Conservation (phyloP, 2,888 invertebrate genomes). For the Agriopis aurantiaria region DNA sequence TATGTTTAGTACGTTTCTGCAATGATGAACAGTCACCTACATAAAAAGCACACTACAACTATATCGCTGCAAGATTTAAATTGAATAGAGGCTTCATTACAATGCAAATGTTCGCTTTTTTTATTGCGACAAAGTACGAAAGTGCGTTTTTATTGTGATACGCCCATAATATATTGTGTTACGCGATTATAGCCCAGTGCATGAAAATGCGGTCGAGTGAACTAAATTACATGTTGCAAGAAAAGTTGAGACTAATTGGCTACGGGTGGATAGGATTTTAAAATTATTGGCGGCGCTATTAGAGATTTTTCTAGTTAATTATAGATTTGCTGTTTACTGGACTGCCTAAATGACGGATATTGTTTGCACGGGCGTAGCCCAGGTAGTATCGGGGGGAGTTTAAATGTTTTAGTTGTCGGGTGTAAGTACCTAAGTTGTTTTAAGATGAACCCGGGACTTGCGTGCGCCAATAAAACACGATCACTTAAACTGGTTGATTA, state of each 20-base stretch:
- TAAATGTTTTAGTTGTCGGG: too few species aligned
- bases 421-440: too few species aligned
- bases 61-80: conserved; percentile 10
- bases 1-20: conserved; percentile 53
- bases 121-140: conserved; percentile 22
- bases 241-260: conserved; percentile 51
- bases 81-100: background rate
- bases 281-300: conserved; percentile 31
- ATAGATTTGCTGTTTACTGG: conserved; percentile 3
- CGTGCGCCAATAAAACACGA: too few species aligned
- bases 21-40: conserved; percentile 50
- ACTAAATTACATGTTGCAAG: conserved; percentile 61
- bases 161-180: conserved; percentile 58
- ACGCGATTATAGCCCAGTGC: conserved; percentile 59
- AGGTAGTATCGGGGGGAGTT: too few species aligned
- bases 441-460: too few species aligned
- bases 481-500: too few species aligned
- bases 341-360: background rate
- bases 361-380: background rate
- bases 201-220: conserved; percentile 63
- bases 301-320: conserved; percentile 11
- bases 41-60: conserved; percentile 55
- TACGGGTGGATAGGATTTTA: conserved; percentile 35
- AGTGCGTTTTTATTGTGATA: conserved; percentile 52
- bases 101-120: background rate